Conservation (phyloP, 2,113 vertebrate genomes). For the Alectura lathami region DNA sequence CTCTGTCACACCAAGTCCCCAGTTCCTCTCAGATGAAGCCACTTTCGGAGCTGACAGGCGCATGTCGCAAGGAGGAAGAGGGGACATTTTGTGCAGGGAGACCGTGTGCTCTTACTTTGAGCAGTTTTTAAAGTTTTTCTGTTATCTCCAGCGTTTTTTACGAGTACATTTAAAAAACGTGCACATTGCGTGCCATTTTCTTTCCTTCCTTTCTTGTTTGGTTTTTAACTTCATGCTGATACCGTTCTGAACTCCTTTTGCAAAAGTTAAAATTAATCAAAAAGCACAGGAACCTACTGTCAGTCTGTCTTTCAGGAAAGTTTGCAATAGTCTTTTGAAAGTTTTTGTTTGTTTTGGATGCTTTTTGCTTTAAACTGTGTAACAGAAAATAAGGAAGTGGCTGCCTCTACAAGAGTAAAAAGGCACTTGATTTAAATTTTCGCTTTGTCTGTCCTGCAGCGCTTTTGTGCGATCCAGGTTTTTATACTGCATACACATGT, state of each 20-base stretch:
- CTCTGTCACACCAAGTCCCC: neutral
- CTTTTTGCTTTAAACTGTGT: accelerated
- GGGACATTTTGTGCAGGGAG: slow-evolving; percentile 28
- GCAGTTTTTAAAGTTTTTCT: neutral
- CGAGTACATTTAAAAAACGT: neutral
- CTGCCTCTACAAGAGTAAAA: neutral
- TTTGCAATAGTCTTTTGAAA: neutral
- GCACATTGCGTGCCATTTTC: neutral
- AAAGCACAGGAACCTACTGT: neutral
- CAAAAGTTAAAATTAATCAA: neutral
- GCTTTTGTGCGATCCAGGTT: accelerated
- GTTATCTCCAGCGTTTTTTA: neutral
- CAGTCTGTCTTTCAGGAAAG: neutral
- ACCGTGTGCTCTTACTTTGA: neutral
- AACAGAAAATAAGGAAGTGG: neutral
- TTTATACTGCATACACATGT: accelerated
- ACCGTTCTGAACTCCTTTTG: neutral
- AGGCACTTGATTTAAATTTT: neutral
- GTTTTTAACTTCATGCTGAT: neutral
- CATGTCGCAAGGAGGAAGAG: accelerated
- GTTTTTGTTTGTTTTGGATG: neutral
- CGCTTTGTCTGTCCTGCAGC: neutral
- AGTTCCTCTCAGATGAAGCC: neutral
- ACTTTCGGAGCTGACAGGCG: neutral
- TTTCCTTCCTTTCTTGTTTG: neutral